Evolutionary conservation across 2,888 invertebrate species (phyloP).

Genomic region (Tachina fera): DNA sequence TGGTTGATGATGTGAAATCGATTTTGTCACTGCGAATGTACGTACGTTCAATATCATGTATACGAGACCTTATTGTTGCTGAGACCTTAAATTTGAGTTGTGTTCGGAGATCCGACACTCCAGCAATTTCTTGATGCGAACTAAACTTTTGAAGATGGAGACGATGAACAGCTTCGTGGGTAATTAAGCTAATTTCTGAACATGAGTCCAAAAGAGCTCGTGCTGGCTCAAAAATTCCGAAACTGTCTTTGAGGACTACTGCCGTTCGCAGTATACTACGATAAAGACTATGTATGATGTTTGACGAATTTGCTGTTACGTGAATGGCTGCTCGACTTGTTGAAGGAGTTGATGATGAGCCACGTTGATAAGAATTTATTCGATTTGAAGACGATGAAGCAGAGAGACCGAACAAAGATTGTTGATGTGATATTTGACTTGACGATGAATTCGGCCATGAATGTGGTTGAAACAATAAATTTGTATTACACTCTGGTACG

Average conservation of each 20-base stretch:
- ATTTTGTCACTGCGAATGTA: background rate
- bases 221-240: background rate
- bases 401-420: background rate
- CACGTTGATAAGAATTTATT: too few species aligned
- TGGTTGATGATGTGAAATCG: background rate
- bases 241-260: background rate
- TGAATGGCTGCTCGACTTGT: too few species aligned
- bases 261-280: background rate
- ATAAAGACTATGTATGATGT: background rate
- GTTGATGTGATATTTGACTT: background rate
- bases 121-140: background rate
- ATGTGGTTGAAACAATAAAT: background rate
- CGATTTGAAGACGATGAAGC: background rate
- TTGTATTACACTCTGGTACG: background rate
- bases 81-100: background rate
- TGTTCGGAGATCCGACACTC: background rate
- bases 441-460: background rate
- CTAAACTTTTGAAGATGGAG: background rate
- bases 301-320: background rate
- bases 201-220: constrained; percentile 2
- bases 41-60: background rate
- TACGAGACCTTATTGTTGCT: background rate
- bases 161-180: background rate
- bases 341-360: too few species aligned
- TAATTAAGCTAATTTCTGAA: background rate